phyloP scores from a whole-genome alignment of 2,888 invertebrate species.

The Cabera pusaria region DNA sequence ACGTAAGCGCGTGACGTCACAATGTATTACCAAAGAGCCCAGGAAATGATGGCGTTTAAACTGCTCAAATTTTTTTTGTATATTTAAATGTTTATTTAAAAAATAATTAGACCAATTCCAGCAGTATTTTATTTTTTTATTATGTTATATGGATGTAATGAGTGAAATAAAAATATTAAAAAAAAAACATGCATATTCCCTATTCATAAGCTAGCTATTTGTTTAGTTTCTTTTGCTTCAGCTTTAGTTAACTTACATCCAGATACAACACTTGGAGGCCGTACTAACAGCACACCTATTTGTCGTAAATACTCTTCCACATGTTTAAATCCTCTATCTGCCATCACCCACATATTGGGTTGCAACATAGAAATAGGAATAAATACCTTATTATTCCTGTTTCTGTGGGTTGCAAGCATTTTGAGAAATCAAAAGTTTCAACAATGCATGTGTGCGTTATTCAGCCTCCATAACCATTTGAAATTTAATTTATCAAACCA shows the following conservation, averaged over 20 bases:
- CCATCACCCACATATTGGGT: conserved; percentile 7
- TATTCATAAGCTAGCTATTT: conserved; percentile 8
- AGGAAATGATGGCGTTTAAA: no score
- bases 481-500: conserved; percentile 33
- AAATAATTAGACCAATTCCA: no score
- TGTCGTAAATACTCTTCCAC: conserved; percentile 3
- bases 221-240: conserved; percentile 4
- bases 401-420: no score
- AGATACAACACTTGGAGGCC: conserved; percentile 5
- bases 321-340: conserved; percentile 6
- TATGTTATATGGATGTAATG: no score
- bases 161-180: no score
- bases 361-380: no score
- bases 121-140: no score
- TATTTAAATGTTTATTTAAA: no score
- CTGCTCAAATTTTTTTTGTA: no score
- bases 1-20: background rate
- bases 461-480: conserved; percentile 35
- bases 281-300: conserved; percentile 1
- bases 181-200: no score
- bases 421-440: conserved; percentile 7
- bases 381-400: no score
- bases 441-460: conserved; percentile 23
- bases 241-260: conserved; percentile 3
- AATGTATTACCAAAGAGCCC: no score